A percentile compares a stretch with the other conserved stretches of the same genome.
Evolutionary conservation across 2,797 vertebrate species (phyloP).

Genomic region (Xenentodon cancila): DNA sequence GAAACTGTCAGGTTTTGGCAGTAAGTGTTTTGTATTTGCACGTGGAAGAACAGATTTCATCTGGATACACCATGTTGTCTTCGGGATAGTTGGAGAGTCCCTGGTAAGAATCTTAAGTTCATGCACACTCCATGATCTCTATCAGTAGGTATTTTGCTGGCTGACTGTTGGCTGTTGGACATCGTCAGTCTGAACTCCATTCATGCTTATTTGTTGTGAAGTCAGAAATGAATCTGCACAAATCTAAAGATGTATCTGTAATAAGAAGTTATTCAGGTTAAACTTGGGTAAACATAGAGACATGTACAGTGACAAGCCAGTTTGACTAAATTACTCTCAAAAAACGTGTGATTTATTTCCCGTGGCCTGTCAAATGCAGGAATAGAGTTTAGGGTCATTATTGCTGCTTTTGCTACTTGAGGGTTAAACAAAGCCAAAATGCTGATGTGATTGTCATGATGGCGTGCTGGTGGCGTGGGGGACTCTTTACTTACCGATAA

Average conservation of each 20-base stretch:
- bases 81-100: slow-evolving; percentile 55
- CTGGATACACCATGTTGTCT: slow-evolving; percentile 58
- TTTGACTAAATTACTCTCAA: neutral
- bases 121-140: neutral
- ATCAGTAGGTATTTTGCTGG: neutral
- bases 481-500: neutral
- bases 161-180: neutral
- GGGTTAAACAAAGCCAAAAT: slow-evolving; percentile 12
- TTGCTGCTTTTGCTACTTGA: slow-evolving; percentile 11
- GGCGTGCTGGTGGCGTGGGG: no score
- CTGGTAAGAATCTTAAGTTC: slow-evolving; percentile 59
- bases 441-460: slow-evolving; percentile 3
- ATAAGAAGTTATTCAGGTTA: neutral
- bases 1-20: slow-evolving; percentile 25
- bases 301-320: slow-evolving; percentile 4
- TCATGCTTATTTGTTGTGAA: neutral
- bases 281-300: neutral
- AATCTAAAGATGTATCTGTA: slow-evolving; percentile 1
- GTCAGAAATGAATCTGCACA: slow-evolving; percentile 20
- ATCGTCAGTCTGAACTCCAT: slow-evolving; percentile 3
- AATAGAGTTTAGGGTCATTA: slow-evolving; percentile 15
- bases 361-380: slow-evolving; percentile 29
- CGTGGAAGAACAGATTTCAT: slow-evolving; percentile 50
- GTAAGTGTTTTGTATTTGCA: slow-evolving; percentile 32
- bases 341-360: neutral